Base-by-base conservation (phyloP, 1,140 invertebrate genomes). In the Sminthurinus signatus region DNA sequence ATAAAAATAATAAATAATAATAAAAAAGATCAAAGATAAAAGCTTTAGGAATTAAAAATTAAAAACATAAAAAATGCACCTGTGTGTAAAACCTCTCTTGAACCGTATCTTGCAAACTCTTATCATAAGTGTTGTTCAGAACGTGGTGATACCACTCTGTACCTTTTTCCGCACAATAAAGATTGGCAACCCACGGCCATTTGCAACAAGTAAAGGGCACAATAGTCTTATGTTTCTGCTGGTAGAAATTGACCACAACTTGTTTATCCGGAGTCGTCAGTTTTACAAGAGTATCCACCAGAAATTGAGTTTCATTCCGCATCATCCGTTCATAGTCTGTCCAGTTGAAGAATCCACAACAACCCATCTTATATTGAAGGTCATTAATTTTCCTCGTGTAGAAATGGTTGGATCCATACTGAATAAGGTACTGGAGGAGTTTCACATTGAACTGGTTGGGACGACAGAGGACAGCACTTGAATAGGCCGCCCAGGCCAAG, bases 171-270 rank as follows among this genome's bases (percentile, higher is more conserved):
- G 12, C 54, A 42, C 54, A 56, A 17, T 21, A 56, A 2, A 56
- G 21, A 42, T 56, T 56, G 4, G 29, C 12, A 42, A 36, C 39
- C 54, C 54, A 56, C n/a, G 54, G 54, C 5, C 10, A 56, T 25
- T 56, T 31, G 23, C 54, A 56, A 42, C 54, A 56, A 15, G 54
- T n/a, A 31, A n/a, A 56, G 54, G 54, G 54, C 3, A 56, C 31
- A 5, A 32, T 4, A 39, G 54, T 28, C 27, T 52, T 14, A 8
- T 28, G 5, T 29, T 52, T 52, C 27, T 52, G 50, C 3, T 25
- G 23, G 50, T 52, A 52, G 21, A 46, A 46, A 19, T 48, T 8
- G 15, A 19, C n/a, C n/a, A n/a, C n/a, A n/a, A n/a, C n/a, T n/a
- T n/a, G n/a, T n/a, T n/a, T n/a, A n/a, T n/a, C n/a, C n/a, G n/a